Base-by-base conservation (phyloP, 2,888 invertebrate genomes). In the Sarcophaga subvicina region DNA sequence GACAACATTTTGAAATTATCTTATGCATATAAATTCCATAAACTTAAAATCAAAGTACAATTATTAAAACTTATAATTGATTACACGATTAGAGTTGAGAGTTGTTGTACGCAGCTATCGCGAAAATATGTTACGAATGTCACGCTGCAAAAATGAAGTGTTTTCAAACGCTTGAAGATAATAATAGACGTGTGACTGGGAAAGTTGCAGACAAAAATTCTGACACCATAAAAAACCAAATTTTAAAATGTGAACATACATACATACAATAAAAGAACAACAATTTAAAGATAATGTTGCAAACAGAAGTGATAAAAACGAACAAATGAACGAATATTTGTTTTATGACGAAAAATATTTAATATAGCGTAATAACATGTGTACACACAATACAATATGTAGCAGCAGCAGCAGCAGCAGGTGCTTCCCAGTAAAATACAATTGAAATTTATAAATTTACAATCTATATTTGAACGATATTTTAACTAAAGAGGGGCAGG, bases 381-480 rank as follows among this genome's bases (percentile, higher is more conserved):
- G 12, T 47, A 22, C 49, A 20, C 37, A 45, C 20, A 45, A 67
- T 37, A 45, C 6, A 45, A 37, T 37, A 54, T 14, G 4, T 14
- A 12, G 17, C 14, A 54, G 54, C 54, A 54, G 62, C 54, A 54
- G 62, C 22, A 22, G 22, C 4, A 71, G 22, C 12, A 79, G 76
- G 86, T 86, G 37, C 49, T 83, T 86, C 80, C 86, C 86, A 69
- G 54, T 45, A 70, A 72, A 63, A 47, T 49, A 64, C 4, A 79
- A 70, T 17, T 54, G 63, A 79, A 71, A 17, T 63, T 71, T 14
- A 60, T 27, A 6, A 71, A 71, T 71, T 70, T 70, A 60, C 37
- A 69, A 14, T 45, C 64, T 25, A 63, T 45, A 20, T 67, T 66
- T 54, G 64, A 76, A 64, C 49, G 25, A 76, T 5, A 49, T n/a